These are phyloP conservation scores for Choristoneura fumiferana DNA, from an alignment of 1,140 invertebrate genomes.

Conservation along the genomic window DNA sequence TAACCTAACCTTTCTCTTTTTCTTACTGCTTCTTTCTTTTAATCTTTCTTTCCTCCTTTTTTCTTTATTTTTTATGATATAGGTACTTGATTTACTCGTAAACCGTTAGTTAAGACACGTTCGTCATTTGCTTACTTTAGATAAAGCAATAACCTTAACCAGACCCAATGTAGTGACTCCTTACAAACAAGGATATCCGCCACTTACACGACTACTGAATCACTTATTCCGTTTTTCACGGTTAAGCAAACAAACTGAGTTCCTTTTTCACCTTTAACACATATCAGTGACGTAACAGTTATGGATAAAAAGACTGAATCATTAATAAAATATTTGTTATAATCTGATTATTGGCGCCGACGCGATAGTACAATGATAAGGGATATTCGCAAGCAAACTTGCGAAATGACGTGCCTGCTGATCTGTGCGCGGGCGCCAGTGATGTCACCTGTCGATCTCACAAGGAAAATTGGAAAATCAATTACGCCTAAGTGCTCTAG, in stretches of 20 bases:
- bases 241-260: neutral
- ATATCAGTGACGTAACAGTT: neutral
- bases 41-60: too few species aligned
- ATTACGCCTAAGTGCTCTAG: too few species aligned
- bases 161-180: too few species aligned
- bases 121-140: too few species aligned
- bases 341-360: neutral
- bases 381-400: constrained; percentile 1
- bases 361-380: neutral
- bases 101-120: too few species aligned
- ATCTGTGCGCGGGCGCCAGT: too few species aligned
- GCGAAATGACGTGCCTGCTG: constrained; percentile 2
- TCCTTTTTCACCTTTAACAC: neutral
- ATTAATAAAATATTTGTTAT: neutral
- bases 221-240: too few species aligned
- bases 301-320: neutral
- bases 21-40: too few species aligned
- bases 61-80: too few species aligned
- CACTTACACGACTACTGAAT: neutral
- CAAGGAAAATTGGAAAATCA: constrained; percentile 14
- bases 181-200: neutral
- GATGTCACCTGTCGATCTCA: constrained; percentile 1
- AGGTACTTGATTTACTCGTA: too few species aligned
- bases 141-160: too few species aligned
- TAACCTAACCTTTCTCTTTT: too few species aligned